Evolutionary conservation across 2,113 vertebrate species (phyloP), one percentile per base, ranked within the genome.

Genomic region (Nerophis lumbriciformis): DNA sequence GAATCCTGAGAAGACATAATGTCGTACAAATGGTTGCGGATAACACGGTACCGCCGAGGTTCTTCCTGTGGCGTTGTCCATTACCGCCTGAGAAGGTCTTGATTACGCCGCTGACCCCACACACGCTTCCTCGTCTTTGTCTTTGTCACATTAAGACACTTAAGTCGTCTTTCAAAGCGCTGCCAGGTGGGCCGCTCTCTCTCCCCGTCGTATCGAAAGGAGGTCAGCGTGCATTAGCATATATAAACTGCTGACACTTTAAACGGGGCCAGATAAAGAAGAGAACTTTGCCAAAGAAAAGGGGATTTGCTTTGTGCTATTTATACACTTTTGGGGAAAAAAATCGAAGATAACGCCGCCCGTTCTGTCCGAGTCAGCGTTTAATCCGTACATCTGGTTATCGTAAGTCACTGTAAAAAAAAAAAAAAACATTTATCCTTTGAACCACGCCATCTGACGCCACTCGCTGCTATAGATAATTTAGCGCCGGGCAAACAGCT

Each of bases 401-500:
- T 63, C 42, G 48, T 8, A 1, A 36, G 37, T 59, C 10, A 73
- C 61, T 55, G 14, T 15, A 13, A 37, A 38, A 45, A 48, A 71
- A 69, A 71, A 65, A 65, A 55, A 5, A 28, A 13, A 72, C 75
- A 63, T 79, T 73, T 59, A 60, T 50, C 28, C 47, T 59, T 39
- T 68, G 55, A 79, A 63, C 64, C 42, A 56, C 10, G 4, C 65
- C 76, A 69, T 73, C 78, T 76, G 73, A 79, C 39, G 37, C 8
- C 42, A 71, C 28, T 36, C 6, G 11, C 15, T 64, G 8, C 53
- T 60, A 21, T 60, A 56, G 55, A 59, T 61, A 54, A 39, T 44
- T 61, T 69, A 48, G 59, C 64, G 21, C 67, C 59, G n/a, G 28
- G 19, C 8, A 45, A 77, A 63, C 80, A 82, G 78, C 78, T 71